phyloP scores from a whole-genome alignment of 1,140 invertebrate genomes.

The Cyclina sinensis region DNA sequence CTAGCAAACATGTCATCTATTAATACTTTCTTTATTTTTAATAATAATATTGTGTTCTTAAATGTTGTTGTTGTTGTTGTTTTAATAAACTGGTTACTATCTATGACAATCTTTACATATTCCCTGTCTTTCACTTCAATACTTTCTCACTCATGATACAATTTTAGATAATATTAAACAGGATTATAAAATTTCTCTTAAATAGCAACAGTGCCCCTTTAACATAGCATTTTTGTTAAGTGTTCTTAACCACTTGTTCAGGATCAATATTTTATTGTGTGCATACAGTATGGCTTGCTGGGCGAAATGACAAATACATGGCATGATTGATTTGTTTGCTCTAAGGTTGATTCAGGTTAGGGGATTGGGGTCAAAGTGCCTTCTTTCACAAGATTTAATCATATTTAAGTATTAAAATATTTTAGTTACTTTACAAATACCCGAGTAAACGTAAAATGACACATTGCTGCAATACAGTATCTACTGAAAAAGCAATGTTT shows the following conservation, averaged over 20 bases:
- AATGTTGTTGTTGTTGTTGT: no score
- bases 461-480: not conserved
- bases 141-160: not conserved
- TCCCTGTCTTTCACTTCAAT: not conserved
- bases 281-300: conserved; percentile 13
- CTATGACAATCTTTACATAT: not conserved
- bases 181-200: no score
- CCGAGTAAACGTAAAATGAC: not conserved
- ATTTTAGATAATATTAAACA: no score
- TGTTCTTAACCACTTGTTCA: not conserved
- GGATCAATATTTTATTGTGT: conserved; percentile 24
- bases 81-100: not conserved
- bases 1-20: no score
- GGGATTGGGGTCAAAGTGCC: conserved; percentile 33
- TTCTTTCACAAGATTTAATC: conserved; percentile 35
- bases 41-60: no score
- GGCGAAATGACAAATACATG: conserved; percentile 23
- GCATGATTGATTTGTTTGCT: conserved; percentile 53
- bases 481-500: not conserved
- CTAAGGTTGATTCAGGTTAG: conserved; percentile 29
- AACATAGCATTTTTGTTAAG: not conserved
- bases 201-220: conserved; percentile 41
- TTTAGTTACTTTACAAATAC: conserved; percentile 23
- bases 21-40: no score
- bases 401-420: conserved; percentile 41